Base-by-base conservation (phyloP, 2,113 vertebrate species). In the Raja brachyura region DNA sequence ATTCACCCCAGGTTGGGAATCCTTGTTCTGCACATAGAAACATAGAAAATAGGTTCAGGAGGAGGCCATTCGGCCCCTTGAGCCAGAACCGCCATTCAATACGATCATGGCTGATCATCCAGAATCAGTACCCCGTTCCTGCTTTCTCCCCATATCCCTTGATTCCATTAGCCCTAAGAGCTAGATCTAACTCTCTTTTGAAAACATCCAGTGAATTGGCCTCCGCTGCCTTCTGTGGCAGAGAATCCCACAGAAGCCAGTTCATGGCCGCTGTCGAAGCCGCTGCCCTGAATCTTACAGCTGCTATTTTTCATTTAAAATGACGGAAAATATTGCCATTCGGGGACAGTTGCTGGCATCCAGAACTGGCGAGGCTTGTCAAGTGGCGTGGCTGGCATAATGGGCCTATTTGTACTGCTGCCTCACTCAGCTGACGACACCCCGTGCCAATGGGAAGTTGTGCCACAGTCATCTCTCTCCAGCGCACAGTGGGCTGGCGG, bases 331-430 rank as follows among this genome's bases (percentile, higher is more conserved):
- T 13, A 63, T 54, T 33, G 68, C 90, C 48, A 92, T 48, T 92
- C 68, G 16, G n/a, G 22, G 61, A 39, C 22, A 73, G 66, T 20
- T 39, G 22, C 39, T 92, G 18, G 39, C 68, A 73, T 68, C 5
- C 39, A 48, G 10, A 48, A 73, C 68, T 92, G 25, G 70, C 33
- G 31, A 59, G 25, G 39, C 68, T 92, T 92, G 70, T 73, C 70
- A 92, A 54, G 54, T 73, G 20, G 33, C 61, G 56, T 28, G 63
- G 83, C 83, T 88, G 83, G 83, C 83, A 88, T 28, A 88, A 63
- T 66, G 83, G n/a, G 83, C 63, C 59, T 31, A 63, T 88, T 88
- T 88, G 83, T 63, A 88, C 83, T 88, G 83, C 83, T 63, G 83
- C 63, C 63, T 48, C 39, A 63, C 59, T 88, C 83, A 88, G 59